A percentile compares a stretch with the other conserved stretches of the same genome.
Evolutionary conservation across 2,797 vertebrate genomes (phyloP).

Genomic region (Notoglanidium macrostoma): DNA sequence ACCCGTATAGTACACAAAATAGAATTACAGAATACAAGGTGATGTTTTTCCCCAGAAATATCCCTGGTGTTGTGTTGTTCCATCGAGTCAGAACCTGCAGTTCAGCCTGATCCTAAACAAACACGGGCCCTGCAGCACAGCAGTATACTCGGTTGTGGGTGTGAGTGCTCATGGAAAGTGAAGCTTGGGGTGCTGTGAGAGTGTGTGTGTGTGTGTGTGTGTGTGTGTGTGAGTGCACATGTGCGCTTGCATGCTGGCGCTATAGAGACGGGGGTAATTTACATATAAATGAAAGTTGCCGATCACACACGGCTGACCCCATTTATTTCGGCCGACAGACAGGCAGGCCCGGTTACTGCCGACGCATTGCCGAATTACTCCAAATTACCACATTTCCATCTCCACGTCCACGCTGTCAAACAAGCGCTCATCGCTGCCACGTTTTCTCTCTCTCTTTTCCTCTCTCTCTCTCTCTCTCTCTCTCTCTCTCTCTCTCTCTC

Average conservation of each 20-base stretch:
- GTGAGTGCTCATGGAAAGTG: constrained; percentile 32
- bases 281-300: constrained; percentile 90
- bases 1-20: too few species aligned
- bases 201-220: constrained; percentile 35
- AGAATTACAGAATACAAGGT: background rate
- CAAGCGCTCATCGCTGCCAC: constrained; percentile 71
- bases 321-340: constrained; percentile 82
- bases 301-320: constrained; percentile 83
- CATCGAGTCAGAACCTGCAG: constrained; percentile 39
- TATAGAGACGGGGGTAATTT: constrained; percentile 78
- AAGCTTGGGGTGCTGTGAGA: constrained; percentile 29
- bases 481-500: constrained; percentile 35
- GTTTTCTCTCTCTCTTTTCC: constrained; percentile 63
- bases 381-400: constrained; percentile 86
- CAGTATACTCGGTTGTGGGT: constrained; percentile 29
- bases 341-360: constrained; percentile 77
- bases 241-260: constrained; percentile 60
- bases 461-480: constrained; percentile 57
- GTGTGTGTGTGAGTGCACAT: constrained; percentile 47
- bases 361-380: constrained; percentile 83
- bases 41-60: background rate
- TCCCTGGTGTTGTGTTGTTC: constrained; percentile 22
- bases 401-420: constrained; percentile 79
- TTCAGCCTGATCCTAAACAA: constrained; percentile 40
- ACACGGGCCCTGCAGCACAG: constrained; percentile 37